Conservation (phyloP, 2,888 invertebrate species). For the Bellardia bayeri region DNA sequence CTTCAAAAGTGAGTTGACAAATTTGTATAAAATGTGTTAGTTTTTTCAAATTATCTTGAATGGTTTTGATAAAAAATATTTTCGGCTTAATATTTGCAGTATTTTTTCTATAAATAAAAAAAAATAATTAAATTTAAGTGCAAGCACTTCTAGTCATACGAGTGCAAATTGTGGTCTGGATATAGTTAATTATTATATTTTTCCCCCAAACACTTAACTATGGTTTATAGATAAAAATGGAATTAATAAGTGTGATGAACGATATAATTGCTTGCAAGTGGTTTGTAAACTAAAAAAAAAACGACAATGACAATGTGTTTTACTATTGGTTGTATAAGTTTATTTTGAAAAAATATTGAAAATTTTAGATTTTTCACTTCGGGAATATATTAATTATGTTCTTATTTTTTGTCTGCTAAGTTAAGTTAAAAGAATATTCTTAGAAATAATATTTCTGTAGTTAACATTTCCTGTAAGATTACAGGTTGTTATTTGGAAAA, state of each 20-base stretch:
- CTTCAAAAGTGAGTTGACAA: too few relatives aligned
- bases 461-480: too few relatives aligned
- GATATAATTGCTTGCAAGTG: conserved; percentile 6
- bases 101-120: not conserved
- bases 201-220: not conserved
- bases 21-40: too few relatives aligned
- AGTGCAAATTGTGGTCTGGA: not conserved
- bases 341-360: not conserved
- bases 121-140: not conserved
- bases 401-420: too few relatives aligned
- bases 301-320: not conserved
- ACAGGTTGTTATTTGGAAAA: too few relatives aligned
- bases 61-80: too few relatives aligned
- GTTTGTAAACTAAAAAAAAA: not conserved
- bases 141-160: not conserved
- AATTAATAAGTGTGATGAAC: conserved; percentile 19
- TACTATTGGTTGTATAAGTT: not conserved
- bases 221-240: conserved; percentile 15
- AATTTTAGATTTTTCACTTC: too few relatives aligned
- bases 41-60: too few relatives aligned
- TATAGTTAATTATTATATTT: conserved; percentile 28
- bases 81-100: too few relatives aligned
- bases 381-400: too few relatives aligned
- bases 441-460: too few relatives aligned
- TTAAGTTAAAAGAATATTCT: too few relatives aligned